Percentiles rank a stretch among this genome's conserved stretches.
Evolutionary conservation across 2,888 invertebrate genomes (phyloP).

Genomic region (Erebia epiphron): DNA sequence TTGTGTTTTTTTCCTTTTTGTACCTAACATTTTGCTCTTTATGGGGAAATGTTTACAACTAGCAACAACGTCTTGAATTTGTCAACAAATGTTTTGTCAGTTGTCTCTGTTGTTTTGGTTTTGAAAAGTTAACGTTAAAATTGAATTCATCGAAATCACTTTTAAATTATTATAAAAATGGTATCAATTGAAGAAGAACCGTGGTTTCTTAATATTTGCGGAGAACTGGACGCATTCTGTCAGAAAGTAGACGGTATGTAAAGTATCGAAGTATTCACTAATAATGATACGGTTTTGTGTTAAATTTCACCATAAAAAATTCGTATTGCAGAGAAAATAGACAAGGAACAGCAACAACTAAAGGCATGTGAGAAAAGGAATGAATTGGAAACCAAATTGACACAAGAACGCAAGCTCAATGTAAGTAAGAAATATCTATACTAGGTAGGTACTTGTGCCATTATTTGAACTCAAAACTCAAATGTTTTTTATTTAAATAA

Average conservation of each 20-base stretch:
- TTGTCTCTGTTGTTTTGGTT: neutral
- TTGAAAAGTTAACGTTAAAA: conserved; percentile 6
- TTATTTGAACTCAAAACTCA: no score
- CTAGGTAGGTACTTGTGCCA: no score
- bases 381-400: conserved; percentile 60
- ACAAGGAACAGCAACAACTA: conserved; percentile 58
- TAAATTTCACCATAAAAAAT: neutral
- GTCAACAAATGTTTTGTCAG: no score
- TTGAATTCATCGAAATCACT: neutral
- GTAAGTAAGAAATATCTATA: conserved; percentile 53
- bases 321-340: conserved; percentile 56
- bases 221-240: conserved; percentile 55
- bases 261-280: no score
- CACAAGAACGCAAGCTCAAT: conserved; percentile 61
- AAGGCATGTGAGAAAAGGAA: conserved; percentile 63
- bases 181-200: conserved; percentile 42
- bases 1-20: no score
- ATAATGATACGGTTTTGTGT: no score
- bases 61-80: neutral
- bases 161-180: conserved; percentile 23
- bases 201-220: conserved; percentile 48
- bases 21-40: no score
- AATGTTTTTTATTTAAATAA: no score
- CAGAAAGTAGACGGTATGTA: conserved; percentile 56
- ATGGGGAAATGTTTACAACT: neutral